Conservation (phyloP, 2,113 vertebrate species). For the Sakesphorus luctuosus region DNA sequence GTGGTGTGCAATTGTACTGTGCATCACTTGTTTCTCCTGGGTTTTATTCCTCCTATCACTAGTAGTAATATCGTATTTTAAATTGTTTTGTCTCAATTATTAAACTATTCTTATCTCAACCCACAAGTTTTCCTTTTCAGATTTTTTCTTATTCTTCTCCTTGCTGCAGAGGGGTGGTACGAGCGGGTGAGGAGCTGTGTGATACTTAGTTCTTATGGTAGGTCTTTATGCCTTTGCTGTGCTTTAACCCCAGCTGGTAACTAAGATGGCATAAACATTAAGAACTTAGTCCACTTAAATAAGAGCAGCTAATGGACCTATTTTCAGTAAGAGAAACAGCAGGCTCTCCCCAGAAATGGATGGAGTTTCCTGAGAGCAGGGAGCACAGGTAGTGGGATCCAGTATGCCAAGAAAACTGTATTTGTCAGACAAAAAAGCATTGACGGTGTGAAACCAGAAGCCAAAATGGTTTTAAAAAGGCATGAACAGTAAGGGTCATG, state of each 20-base stretch:
- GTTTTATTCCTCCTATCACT: neutral
- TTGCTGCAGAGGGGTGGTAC: neutral
- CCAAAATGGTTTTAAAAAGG: neutral
- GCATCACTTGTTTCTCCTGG: neutral
- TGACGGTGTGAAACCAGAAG: neutral
- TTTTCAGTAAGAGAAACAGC: neutral
- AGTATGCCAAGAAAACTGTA: neutral
- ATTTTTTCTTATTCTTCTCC: neutral
- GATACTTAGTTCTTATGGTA: neutral
- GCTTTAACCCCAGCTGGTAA: neutral
- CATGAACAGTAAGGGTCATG: neutral
- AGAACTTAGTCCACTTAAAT: neutral
- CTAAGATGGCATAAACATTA: neutral
- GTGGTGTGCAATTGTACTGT: too few species aligned
- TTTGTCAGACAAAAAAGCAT: neutral
- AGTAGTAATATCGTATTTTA: neutral
- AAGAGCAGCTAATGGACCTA: neutral
- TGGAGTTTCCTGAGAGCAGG: neutral
- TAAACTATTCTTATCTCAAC: neutral
- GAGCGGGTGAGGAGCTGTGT: neutral
- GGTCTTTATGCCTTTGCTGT: neutral
- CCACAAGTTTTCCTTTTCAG: rapidly evolving
- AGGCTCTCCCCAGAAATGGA: neutral
- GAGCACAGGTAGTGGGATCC: neutral
- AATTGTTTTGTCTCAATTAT: neutral